A percentile compares a stretch with the other conserved stretches of the same genome.
Evolutionary conservation across 2,888 invertebrate species (phyloP).

Genomic region (Rhogogaster chlorosoma): DNA sequence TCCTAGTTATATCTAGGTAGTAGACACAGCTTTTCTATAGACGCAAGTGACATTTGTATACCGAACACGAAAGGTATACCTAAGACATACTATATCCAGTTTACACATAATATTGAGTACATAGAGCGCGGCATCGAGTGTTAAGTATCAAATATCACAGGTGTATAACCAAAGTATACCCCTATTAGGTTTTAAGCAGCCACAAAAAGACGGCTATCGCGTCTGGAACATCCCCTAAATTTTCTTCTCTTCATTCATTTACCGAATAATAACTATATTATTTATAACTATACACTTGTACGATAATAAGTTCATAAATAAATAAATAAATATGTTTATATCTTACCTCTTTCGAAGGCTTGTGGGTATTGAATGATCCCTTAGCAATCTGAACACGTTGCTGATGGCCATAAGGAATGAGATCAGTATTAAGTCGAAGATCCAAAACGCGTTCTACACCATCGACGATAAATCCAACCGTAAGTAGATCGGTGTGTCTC

Average conservation of each 20-base stretch:
- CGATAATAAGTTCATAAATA: too few relatives aligned
- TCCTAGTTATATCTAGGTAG: neutral
- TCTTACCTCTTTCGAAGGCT: conserved; percentile 72
- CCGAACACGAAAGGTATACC: neutral
- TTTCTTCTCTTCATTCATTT: neutral
- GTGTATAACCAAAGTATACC: conserved; percentile 22
- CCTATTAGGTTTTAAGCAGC: conserved; percentile 40
- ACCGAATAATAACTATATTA: neutral
- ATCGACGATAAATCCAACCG: conserved; percentile 84
- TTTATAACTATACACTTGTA: too few relatives aligned
- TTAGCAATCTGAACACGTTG: conserved; percentile 78
- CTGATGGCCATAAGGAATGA: conserved; percentile 85
- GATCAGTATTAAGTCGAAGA: conserved; percentile 85
- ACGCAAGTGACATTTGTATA: neutral
- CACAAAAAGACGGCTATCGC: neutral
- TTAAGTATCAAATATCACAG: neutral
- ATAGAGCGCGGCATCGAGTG: neutral
- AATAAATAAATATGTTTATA: neutral
- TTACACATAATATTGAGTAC: neutral
- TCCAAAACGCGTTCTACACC: conserved; percentile 85
- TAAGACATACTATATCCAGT: neutral
- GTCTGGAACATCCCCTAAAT: neutral
- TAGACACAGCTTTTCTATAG: neutral
- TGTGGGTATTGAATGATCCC: conserved; percentile 76
- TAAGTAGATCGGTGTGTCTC: conserved; percentile 80